Evolutionary conservation across 2,113 vertebrate species (phyloP).

Genomic region (Murina feae): DNA sequence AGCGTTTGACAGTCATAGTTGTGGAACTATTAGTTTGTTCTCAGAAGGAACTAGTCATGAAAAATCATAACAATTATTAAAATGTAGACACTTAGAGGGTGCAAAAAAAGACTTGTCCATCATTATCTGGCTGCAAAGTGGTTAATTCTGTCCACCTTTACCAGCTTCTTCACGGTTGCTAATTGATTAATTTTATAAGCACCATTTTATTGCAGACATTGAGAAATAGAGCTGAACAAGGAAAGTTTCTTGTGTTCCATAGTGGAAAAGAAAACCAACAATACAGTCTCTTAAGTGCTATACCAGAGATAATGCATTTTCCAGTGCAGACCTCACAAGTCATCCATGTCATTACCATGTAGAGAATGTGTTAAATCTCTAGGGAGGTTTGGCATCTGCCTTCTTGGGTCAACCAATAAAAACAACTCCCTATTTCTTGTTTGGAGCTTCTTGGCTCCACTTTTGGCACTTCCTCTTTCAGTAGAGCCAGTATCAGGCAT

Average conservation of each 20-base stretch:
- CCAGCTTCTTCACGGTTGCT: neutral
- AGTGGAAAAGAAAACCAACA: neutral
- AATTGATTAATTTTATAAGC: neutral
- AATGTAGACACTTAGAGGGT: neutral
- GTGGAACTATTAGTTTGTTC: neutral
- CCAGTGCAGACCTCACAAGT: neutral
- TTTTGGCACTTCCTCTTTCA: neutral
- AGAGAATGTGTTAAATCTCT: neutral
- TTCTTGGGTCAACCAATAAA: neutral
- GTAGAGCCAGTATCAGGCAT: neutral
- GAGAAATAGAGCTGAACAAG: neutral
- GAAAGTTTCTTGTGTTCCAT: neutral
- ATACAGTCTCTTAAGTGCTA: neutral
- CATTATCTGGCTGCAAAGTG: neutral
- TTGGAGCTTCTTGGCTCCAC: neutral
- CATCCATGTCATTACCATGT: neutral
- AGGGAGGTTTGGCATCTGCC: neutral
- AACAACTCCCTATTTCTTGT: neutral
- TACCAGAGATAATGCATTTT: neutral
- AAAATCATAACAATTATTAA: neutral
- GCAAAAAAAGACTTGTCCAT: neutral
- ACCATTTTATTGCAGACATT: neutral
- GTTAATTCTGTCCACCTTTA: neutral
- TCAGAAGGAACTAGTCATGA: neutral
- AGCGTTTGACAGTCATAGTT: neutral